Base-by-base conservation (phyloP, 30 jellyfish, hydroid and myxozoan genomes). In the Pseudorhiza aurosa region DNA sequence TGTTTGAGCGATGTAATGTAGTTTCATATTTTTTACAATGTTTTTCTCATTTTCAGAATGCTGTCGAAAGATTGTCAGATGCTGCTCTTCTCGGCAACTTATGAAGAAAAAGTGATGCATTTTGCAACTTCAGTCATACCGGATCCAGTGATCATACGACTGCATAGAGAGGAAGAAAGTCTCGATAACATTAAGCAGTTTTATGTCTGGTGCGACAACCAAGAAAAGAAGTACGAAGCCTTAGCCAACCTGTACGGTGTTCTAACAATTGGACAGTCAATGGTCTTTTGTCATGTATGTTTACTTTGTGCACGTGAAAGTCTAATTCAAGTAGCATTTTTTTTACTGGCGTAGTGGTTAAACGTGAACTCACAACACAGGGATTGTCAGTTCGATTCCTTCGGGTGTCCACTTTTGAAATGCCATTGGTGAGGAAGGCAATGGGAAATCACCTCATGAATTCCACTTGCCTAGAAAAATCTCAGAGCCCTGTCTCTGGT, bases 281-380 rank as follows among this genome's bases (percentile, higher is more conserved):
- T 94, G 97, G 97, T 94, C 24, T 94, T 94, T 59, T 94, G 99
- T 64, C 97, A 94, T 85, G 99, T 93, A 76, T 63, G 99, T 79
- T 8, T 62, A 19, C 51, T 31, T 42, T 21, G 35, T n/a, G n/a
- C n/a, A n/a, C n/a, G n/a, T n/a, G n/a, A n/a, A n/a, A n/a, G n/a
- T n/a, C n/a, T n/a, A n/a, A n/a, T n/a, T n/a, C n/a, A n/a, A n/a
- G n/a, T n/a, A n/a, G n/a, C n/a, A n/a, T n/a, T n/a, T n/a, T n/a
- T n/a, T n/a, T n/a, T n/a, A n/a, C n/a, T n/a, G n/a, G n/a, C n/a
- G n/a, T n/a, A n/a, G n/a, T n/a, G n/a, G n/a, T n/a, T n/a, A n/a
- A n/a, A n/a, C n/a, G n/a, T n/a, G n/a, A n/a, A n/a, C n/a, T n/a
- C n/a, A n/a, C n/a, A n/a, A n/a, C n/a, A n/a, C n/a, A n/a, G n/a